Evolutionary conservation across 1,140 invertebrate species (phyloP), one percentile per base, ranked within the genome.

Genomic region (Pentalonia nigronervosa): DNA sequence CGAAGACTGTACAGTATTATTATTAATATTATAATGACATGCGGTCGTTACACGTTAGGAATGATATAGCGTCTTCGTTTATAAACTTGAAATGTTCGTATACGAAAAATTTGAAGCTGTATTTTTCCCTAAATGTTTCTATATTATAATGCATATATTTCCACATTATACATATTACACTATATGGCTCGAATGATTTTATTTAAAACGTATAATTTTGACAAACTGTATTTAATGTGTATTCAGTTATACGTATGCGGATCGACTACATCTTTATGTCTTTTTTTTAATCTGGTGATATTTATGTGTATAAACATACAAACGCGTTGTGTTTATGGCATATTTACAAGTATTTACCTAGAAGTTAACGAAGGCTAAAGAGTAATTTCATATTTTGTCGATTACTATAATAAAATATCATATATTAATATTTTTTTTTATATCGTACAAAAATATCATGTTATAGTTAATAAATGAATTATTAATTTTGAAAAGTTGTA

Each of bases 21-120:
- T 34, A 50, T 50, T 88, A 88, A 50, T 50, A 21, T 88, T 47
- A 47, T 87, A 48, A 87, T 48, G 84, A 87, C 84, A 45, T 87
- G 30, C 36, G 47, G 45, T 87, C n/a, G 47, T 88, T 88, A 50
- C 86, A n/a, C 30, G 47, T 34, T 34, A 21, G 50, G 50, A 88
- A 20, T 50, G 36, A 45, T 88, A 50, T 34, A 88, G 41, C 41
- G 83, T 45, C 36, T 84, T 84, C 83, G 47, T 34, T 50, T 88
- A 8, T 34, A 34, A 88, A 88, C 45, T 88, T 30, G 86, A 88
- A 88, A 87, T 8, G 48, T 87, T 3, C 47, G 17, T 21, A 21
- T n/a, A 11, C 41, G 41, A 25, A 86, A 21, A 50, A 47, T 47
- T 25, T 20, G 25, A 48, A 50, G 34, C 8, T n/a, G 30, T 88